phyloP scores from a whole-genome alignment of 2,888 invertebrate species.

The Ormyrus pomaceus region DNA sequence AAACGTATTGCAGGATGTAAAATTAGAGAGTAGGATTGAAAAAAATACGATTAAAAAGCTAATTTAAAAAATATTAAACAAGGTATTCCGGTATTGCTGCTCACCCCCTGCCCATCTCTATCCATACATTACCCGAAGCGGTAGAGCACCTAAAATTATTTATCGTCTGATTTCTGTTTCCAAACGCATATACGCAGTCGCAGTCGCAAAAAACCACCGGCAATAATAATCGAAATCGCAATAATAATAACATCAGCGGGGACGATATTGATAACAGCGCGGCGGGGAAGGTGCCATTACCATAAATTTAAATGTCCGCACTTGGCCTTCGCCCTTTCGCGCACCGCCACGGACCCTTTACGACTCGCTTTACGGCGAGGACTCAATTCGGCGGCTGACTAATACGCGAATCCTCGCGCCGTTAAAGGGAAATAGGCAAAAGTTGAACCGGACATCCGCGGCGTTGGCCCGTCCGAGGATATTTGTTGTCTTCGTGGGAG shows the following conservation, averaged over 20 bases:
- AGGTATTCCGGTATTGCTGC: too few species aligned
- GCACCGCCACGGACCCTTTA: conserved; percentile 75
- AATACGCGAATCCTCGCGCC: conserved; percentile 75
- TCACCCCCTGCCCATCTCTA: too few species aligned
- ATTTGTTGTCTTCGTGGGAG: too few species aligned
- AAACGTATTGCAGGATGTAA: too few species aligned
- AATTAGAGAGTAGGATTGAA: too few species aligned
- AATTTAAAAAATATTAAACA: too few species aligned
- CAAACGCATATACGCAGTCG: neutral
- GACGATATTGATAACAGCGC: conserved; percentile 70
- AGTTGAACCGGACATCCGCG: too few species aligned
- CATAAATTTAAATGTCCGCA: conserved; percentile 74
- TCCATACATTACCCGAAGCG: too few species aligned
- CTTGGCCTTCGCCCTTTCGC: conserved; percentile 74
- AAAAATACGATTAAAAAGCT: too few species aligned
- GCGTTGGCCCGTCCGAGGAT: too few species aligned
- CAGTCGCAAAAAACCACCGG: conserved; percentile 9
- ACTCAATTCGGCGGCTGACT: conserved; percentile 80
- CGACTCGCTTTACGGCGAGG: conserved; percentile 75
- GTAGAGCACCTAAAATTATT: neutral
- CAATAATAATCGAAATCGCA: conserved; percentile 58
- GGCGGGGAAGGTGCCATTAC: conserved; percentile 68
- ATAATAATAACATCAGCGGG: conserved; percentile 57
- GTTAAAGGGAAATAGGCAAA: too few species aligned
- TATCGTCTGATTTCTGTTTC: neutral